phyloP scores from a whole-genome alignment of 2,797 vertebrate genomes.

The Channa striata region DNA sequence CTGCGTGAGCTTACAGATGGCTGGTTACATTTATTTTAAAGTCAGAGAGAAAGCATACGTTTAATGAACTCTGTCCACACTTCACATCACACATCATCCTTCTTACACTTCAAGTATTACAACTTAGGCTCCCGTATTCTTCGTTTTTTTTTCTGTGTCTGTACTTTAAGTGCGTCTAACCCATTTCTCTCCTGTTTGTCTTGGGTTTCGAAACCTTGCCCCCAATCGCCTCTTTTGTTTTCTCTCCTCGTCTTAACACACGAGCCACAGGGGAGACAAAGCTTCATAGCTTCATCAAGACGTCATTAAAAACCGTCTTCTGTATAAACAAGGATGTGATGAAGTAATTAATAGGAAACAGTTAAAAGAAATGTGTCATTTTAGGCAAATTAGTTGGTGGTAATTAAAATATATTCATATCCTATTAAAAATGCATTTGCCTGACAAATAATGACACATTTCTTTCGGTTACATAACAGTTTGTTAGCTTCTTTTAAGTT shows the following conservation, averaged over 20 bases:
- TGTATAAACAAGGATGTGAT: constrained; percentile 6
- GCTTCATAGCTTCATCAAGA: neutral
- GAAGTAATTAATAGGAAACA: constrained; percentile 9
- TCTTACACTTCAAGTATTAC: neutral
- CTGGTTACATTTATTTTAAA: constrained; percentile 53
- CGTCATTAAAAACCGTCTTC: neutral
- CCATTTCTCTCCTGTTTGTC: neutral
- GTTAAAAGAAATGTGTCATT: neutral
- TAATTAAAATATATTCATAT: constrained; percentile 15
- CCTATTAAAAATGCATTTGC: constrained; percentile 13
- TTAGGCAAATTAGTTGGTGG: neutral
- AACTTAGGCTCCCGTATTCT: neutral
- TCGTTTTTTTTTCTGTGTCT: neutral
- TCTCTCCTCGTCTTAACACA: neutral
- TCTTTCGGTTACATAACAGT: neutral
- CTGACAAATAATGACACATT: neutral
- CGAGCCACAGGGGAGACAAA: neutral
- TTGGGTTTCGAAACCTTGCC: neutral
- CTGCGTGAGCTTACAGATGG: constrained; percentile 50
- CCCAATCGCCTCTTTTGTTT: neutral
- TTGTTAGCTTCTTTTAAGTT: neutral
- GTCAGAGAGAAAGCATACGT: constrained; percentile 30
- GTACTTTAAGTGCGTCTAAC: neutral
- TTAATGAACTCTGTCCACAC: constrained; percentile 37
- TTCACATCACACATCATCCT: constrained; percentile 23